These are phyloP conservation scores for Passer domesticus DNA, from an alignment of 2,113 vertebrate species.

Conservation along the genomic window DNA sequence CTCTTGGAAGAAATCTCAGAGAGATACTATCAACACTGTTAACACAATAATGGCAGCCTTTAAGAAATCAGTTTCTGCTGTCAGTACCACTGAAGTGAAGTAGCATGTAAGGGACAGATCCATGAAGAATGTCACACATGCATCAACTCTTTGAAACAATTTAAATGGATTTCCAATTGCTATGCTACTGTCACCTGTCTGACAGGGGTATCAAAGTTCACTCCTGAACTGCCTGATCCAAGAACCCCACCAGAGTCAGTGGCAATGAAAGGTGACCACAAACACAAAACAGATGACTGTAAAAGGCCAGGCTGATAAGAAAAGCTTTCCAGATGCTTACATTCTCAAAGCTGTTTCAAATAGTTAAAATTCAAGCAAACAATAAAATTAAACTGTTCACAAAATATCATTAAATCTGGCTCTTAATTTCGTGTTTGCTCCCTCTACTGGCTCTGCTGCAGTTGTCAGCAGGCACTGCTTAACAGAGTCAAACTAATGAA, in stretches of 20 bases:
- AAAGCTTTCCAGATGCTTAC: background rate
- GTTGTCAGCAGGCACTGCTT: background rate
- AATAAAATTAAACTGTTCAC: background rate
- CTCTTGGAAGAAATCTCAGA: background rate
- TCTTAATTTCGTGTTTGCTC: slow-evolving; percentile 18
- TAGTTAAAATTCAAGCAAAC: background rate
- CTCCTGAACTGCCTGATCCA: background rate
- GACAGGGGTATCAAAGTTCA: background rate
- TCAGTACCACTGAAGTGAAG: background rate
- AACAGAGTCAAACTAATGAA: background rate
- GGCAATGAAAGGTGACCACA: background rate
- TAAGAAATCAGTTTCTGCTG: background rate
- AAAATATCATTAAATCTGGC: background rate
- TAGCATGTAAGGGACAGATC: background rate
- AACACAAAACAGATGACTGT: background rate
- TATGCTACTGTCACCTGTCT: background rate
- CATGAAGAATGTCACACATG: background rate
- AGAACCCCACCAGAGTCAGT: background rate
- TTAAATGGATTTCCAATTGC: background rate
- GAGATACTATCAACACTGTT: background rate
- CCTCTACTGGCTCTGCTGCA: slow-evolving; percentile 32
- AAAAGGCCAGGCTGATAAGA: background rate
- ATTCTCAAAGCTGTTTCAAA: background rate
- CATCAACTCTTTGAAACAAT: background rate
- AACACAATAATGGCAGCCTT: background rate